Evolutionary conservation across 2,113 vertebrate genomes (phyloP).

Genomic region (Sterna hirundo): DNA sequence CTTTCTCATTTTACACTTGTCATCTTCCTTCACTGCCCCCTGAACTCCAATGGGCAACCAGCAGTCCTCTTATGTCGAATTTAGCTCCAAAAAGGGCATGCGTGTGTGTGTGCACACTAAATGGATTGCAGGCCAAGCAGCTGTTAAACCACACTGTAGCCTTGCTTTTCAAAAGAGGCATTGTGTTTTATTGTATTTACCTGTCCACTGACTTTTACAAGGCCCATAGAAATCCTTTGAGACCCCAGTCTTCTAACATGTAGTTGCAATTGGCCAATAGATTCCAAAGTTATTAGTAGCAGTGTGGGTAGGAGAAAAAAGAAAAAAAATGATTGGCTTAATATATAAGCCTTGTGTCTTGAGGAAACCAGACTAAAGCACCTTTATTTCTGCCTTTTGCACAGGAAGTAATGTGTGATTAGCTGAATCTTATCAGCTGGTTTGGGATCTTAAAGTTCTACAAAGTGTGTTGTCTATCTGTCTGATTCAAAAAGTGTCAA

Average conservation of each 20-base stretch:
- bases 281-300: background rate
- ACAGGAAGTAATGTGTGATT: background rate
- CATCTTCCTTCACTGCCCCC: background rate
- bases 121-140: background rate
- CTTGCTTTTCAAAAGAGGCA: background rate
- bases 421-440: background rate
- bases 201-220: background rate
- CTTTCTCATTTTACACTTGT: background rate
- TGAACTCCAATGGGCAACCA: accelerated
- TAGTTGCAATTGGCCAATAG: background rate
- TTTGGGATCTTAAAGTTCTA: background rate
- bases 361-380: background rate
- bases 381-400: background rate
- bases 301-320: background rate
- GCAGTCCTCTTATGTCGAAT: background rate
- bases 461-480: background rate
- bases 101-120: too few species aligned
- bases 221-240: background rate
- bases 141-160: background rate
- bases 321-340: too few species aligned
- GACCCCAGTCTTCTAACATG: background rate
- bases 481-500: background rate
- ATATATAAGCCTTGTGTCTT: background rate
- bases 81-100: background rate
- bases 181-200: background rate